Conservation (phyloP, 2,888 invertebrate genomes). For the Ferrisia virgata region DNA sequence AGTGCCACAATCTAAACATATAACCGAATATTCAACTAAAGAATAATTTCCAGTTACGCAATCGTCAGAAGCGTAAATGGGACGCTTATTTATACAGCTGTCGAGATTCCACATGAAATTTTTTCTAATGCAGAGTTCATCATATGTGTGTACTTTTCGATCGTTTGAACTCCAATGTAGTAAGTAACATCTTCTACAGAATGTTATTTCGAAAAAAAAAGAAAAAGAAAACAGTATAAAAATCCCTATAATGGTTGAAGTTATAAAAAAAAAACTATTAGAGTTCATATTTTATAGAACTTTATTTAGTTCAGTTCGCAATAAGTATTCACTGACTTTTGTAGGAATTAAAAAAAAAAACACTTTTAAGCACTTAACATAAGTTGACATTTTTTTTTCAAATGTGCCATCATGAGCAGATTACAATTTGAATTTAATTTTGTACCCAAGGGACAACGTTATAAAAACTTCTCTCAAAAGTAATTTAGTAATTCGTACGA, state of each 20-base stretch:
- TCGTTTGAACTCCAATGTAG: neutral
- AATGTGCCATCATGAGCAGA: neutral
- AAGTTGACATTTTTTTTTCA: neutral
- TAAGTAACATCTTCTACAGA: neutral
- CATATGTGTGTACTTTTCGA: neutral
- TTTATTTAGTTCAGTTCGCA: neutral
- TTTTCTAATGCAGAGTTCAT: neutral
- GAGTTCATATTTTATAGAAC: neutral
- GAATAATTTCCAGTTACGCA: neutral
- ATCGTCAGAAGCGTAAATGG: neutral
- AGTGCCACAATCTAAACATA: slow-evolving; percentile 3
- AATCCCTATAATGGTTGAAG: neutral
- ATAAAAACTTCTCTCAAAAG: neutral
- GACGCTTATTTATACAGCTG: slow-evolving; percentile 9
- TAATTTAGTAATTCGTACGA: neutral
- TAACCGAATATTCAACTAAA: neutral
- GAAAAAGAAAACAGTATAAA: neutral
- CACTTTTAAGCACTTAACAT: too few relatives aligned
- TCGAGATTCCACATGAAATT: neutral
- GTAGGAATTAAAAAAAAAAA: neutral
- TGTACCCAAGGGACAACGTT: neutral
- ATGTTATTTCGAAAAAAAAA: neutral
- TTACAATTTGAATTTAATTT: neutral
- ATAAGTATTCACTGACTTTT: neutral
- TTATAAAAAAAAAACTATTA: neutral